Conservation (phyloP, 2,797 vertebrate genomes). For the Thamnophis elegans region DNA sequence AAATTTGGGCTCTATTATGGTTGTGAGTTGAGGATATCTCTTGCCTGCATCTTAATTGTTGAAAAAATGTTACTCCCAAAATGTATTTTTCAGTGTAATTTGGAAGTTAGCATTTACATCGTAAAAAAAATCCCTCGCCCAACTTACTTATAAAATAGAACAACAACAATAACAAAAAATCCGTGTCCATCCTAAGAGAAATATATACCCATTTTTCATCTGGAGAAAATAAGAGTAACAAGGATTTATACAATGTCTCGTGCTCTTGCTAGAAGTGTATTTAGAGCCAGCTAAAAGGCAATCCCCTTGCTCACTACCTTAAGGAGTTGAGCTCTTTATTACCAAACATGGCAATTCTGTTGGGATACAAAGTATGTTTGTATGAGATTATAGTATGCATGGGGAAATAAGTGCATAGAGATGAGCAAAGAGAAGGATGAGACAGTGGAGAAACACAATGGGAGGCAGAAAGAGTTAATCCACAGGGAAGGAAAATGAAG, state of each 20-base stretch:
- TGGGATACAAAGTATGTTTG: not conserved
- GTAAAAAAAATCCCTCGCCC: not conserved
- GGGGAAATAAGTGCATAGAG: not conserved
- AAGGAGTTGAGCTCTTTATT: not conserved
- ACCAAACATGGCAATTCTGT: slow-evolving; percentile 29
- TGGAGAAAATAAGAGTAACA: slow-evolving; percentile 2
- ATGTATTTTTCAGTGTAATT: not conserved
- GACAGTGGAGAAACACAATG: not conserved
- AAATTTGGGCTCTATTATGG: not conserved
- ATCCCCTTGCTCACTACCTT: not conserved
- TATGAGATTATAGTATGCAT: not conserved
- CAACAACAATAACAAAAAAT: not conserved
- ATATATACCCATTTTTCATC: not conserved
- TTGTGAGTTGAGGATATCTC: not conserved
- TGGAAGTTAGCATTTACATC: not conserved
- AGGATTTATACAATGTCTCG: not conserved
- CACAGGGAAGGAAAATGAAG: not conserved
- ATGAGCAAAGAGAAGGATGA: not conserved
- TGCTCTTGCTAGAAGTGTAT: not conserved
- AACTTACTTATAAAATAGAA: not conserved
- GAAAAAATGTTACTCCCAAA: not conserved
- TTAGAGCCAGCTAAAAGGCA: not conserved
- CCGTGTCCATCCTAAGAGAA: not conserved
- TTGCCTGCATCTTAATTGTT: not conserved
- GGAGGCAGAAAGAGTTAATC: not conserved